These are phyloP conservation scores for Drosophila mauritiana DNA, from an alignment of 1,140 invertebrate species.

Conservation along the genomic window DNA sequence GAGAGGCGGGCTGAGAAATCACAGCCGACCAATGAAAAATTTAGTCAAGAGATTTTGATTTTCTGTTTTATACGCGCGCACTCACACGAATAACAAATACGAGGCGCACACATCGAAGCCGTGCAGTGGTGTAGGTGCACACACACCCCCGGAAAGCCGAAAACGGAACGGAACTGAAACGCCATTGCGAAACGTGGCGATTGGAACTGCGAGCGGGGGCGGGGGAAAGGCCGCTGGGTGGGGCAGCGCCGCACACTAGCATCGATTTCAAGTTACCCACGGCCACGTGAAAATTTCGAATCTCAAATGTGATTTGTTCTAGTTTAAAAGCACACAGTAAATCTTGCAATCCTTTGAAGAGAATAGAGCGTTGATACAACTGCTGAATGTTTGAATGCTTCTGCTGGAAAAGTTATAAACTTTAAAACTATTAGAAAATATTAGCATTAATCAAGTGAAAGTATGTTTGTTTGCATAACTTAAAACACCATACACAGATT, in stretches of 20 bases:
- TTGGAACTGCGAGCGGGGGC: constrained; percentile 6
- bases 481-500: too few relatives aligned
- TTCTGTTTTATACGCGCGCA: constrained; percentile 82
- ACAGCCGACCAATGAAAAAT: constrained; percentile 85
- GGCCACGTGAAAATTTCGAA: constrained; percentile 53
- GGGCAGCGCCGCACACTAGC: constrained; percentile 25
- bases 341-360: too few relatives aligned
- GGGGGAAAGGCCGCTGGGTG: constrained; percentile 23
- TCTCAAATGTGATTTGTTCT: constrained; percentile 52
- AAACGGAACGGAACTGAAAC: constrained; percentile 48
- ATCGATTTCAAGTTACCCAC: constrained; percentile 58
- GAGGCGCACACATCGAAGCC: constrained; percentile 34
- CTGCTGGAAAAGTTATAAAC: too few relatives aligned
- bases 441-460: too few relatives aligned
- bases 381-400: too few relatives aligned
- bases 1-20: constrained; percentile 76
- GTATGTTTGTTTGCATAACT: too few relatives aligned
- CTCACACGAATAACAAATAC: constrained; percentile 63
- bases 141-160: constrained; percentile 68
- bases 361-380: too few relatives aligned
- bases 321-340: not conserved
- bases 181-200: constrained; percentile 32
- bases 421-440: too few relatives aligned
- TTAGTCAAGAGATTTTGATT: constrained; percentile 85
- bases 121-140: constrained; percentile 25